A percentile compares a stretch with the other conserved stretches of the same genome.
Evolutionary conservation across 1,140 invertebrate species (phyloP).

Genomic region (Aphis gossypii): DNA sequence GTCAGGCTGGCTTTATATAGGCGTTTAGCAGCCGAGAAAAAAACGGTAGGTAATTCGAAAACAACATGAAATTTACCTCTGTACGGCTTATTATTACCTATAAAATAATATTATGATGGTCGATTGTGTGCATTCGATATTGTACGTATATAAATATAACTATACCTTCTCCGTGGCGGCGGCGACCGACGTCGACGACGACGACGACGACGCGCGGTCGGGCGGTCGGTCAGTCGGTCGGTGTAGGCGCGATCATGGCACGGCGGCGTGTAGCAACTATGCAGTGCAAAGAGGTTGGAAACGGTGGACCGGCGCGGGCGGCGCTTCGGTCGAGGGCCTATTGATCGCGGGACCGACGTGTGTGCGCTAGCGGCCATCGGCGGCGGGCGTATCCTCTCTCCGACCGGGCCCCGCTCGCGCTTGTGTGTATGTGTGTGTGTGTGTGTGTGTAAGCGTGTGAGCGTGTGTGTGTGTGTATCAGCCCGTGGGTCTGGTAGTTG

Average conservation of each 20-base stretch:
- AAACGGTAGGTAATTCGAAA: background rate
- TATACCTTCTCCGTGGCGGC: no score
- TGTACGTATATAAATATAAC: no score
- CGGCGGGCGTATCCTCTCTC: conserved; percentile 53
- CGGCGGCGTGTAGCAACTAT: background rate
- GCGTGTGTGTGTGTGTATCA: background rate
- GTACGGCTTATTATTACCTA: background rate
- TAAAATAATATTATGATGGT: background rate
- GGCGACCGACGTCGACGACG: no score
- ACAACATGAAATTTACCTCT: background rate
- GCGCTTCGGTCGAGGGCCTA: conserved; percentile 51
- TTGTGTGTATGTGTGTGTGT: background rate
- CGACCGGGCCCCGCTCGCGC: conserved; percentile 30
- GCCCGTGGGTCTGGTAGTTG: conserved; percentile 27
- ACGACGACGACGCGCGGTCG: background rate
- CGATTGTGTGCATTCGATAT: background rate
- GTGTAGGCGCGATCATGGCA: background rate
- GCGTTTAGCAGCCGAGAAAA: background rate
- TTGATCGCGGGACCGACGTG: conserved; percentile 44
- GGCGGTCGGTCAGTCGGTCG: background rate
- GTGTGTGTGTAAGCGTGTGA: background rate
- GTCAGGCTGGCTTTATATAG: no score
- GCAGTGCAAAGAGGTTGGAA: conserved; percentile 43
- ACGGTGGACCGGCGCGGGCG: background rate
- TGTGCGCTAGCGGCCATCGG: background rate